These are phyloP conservation scores for Antitype chi DNA, from an alignment of 2,888 invertebrate genomes.

Conservation along the genomic window DNA sequence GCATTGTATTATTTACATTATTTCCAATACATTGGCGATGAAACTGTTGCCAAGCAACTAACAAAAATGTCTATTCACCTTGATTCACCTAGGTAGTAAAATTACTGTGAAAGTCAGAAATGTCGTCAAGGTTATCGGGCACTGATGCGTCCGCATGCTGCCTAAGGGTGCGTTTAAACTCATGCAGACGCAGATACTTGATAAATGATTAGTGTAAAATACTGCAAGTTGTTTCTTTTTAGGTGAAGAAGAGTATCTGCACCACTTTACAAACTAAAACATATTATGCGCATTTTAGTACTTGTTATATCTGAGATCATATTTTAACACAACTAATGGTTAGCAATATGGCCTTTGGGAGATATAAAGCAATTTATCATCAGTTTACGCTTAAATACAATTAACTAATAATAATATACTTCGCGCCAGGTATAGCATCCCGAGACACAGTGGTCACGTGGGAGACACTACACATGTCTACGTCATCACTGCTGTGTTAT, in stretches of 20 bases:
- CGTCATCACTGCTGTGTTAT: too few relatives aligned
- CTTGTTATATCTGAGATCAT: slow-evolving; percentile 50
- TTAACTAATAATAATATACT: too few relatives aligned
- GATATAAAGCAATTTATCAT: background rate
- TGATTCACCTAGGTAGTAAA: background rate
- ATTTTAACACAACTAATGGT: slow-evolving; percentile 27
- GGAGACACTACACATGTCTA: too few relatives aligned
- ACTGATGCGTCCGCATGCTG: too few relatives aligned
- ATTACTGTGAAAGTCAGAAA: background rate
- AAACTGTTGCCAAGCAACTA: background rate
- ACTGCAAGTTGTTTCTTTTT: background rate
- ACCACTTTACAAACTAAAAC: background rate
- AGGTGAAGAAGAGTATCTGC: background rate
- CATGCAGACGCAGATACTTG: background rate
- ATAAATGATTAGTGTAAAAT: background rate
- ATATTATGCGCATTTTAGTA: slow-evolving; percentile 38
- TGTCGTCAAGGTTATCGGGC: background rate
- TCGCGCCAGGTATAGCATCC: too few relatives aligned
- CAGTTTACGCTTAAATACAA: slow-evolving; percentile 14
- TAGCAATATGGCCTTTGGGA: slow-evolving; percentile 43
- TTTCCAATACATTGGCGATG: background rate
- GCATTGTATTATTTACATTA: slow-evolving; percentile 1
- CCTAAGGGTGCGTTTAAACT: background rate
- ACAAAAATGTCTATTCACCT: background rate
- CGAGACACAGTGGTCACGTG: too few relatives aligned